Base-by-base conservation (phyloP, 1,140 invertebrate genomes). In the Sycophaga agraensis region DNA sequence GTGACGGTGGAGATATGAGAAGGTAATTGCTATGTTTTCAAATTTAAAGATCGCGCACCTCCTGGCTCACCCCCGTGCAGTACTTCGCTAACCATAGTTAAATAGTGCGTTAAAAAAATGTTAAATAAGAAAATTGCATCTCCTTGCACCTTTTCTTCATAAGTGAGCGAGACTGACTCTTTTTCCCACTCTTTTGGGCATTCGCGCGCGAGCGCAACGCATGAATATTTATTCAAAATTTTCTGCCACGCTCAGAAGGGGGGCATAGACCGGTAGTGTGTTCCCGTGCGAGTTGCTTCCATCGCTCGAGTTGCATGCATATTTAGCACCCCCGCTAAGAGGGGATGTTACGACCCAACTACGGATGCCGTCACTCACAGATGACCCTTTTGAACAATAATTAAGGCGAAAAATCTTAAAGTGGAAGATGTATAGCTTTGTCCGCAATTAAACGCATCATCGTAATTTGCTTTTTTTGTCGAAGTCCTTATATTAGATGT, bases 201-300 rank as follows among this genome's bases (percentile, higher is more conserved):
- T n/a, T n/a, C 17, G 34, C 11, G 31, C 31, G 11, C 31, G 31
- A 34, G 14, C 49, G 24, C 50, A 65, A 68, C 63, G 42, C 60
- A 65, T 68, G 63, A 65, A 68, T 68, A 65, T 68, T 68, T 68
- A 68, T 68, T 65, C 35, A 54, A 61, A 63, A 65, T 68, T 65
- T 68, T 64, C 64, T 64, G 63, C 63, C 49, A 55, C 54, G 42
- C 40, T 55, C 56, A n/a, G n/a, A n/a, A n/a, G n/a, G n/a, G 45
- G 28, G 37, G 19, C 49, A 50, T 34, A 26, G 62, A 62, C 53
- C 45, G 35, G 37, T n/a, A n/a, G n/a, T n/a, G n/a, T n/a, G n/a
- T n/a, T n/a, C n/a, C n/a, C n/a, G n/a, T n/a, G n/a, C n/a, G n/a
- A n/a, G n/a, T n/a, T n/a, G n/a, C 19, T 50, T 53, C 28, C 50